These are phyloP conservation scores for Felis chaus DNA, from an alignment of 2,113 vertebrate species.

Conservation along the genomic window DNA sequence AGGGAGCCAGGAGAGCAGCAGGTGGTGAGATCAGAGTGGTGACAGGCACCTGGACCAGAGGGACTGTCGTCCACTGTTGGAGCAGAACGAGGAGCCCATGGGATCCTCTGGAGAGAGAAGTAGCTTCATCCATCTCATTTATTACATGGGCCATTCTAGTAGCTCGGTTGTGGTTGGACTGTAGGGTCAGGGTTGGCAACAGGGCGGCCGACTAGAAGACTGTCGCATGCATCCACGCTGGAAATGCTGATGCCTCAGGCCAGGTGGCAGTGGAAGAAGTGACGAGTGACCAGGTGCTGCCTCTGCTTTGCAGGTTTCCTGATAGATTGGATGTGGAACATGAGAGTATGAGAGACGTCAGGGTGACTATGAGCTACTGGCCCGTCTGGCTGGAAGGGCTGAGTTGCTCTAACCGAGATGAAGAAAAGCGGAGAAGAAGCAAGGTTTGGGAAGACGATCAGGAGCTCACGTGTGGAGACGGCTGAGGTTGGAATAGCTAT, in stretches of 20 bases:
- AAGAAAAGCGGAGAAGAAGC: background rate
- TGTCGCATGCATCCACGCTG: background rate
- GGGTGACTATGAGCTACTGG: background rate
- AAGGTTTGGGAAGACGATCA: background rate
- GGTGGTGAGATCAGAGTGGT: background rate
- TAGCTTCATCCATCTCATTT: background rate
- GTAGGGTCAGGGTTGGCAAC: background rate
- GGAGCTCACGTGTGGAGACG: background rate
- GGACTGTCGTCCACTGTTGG: background rate
- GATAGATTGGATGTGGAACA: background rate
- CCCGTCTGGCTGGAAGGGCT: background rate
- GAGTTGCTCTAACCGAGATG: background rate
- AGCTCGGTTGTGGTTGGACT: background rate
- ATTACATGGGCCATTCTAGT: background rate
- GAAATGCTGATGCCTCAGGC: background rate
- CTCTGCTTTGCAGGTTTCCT: background rate
- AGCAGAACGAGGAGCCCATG: background rate
- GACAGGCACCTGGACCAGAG: background rate
- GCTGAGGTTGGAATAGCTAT: background rate
- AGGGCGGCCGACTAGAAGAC: background rate
- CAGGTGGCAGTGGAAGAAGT: background rate
- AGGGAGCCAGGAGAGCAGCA: background rate
- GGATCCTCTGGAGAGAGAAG: background rate
- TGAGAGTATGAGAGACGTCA: background rate
- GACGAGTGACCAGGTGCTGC: too few relatives aligned